A percentile compares a stretch with the other conserved stretches of the same genome.
Evolutionary conservation across 2,888 invertebrate species (phyloP).

Genomic region (Drosophila prostipennis): DNA sequence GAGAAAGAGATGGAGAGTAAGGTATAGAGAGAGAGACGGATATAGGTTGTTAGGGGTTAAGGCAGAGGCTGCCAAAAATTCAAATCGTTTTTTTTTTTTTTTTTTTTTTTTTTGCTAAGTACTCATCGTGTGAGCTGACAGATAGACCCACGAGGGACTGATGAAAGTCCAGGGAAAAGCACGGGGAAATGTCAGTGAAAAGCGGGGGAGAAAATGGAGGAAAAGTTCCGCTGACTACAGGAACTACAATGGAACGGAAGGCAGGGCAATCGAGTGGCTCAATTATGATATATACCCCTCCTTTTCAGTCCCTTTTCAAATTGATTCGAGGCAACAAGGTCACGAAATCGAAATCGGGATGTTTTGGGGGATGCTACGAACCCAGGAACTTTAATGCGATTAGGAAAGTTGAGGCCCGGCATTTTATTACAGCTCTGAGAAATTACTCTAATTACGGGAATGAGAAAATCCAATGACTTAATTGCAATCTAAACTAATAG

Average conservation of each 20-base stretch:
- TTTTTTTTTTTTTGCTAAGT: slow-evolving; percentile 6
- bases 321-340: slow-evolving; percentile 13
- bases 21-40: neutral
- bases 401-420: neutral
- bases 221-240: slow-evolving; percentile 10
- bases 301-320: slow-evolving; percentile 2
- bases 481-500: too few relatives aligned
- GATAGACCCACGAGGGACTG: slow-evolving; percentile 27
- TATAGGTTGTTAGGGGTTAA: slow-evolving; percentile 17
- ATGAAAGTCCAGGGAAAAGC: slow-evolving; percentile 12
- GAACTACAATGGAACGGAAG: slow-evolving; percentile 20
- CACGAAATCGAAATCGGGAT: slow-evolving; percentile 6
- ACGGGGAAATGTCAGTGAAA: neutral
- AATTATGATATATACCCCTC: slow-evolving; percentile 20
- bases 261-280: slow-evolving; percentile 24
- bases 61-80: slow-evolving; percentile 28
- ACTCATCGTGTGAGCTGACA: slow-evolving; percentile 19
- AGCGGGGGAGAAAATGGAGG: neutral
- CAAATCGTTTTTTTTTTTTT: slow-evolving; percentile 23
- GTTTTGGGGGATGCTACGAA: neutral
- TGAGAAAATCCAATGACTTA: neutral
- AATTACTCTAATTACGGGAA: neutral
- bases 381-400: slow-evolving; percentile 26
- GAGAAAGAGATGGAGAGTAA: too few relatives aligned
- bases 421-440: neutral